Base-by-base conservation (phyloP, 2,888 invertebrate genomes). In the Cecidostiba fungosa region DNA sequence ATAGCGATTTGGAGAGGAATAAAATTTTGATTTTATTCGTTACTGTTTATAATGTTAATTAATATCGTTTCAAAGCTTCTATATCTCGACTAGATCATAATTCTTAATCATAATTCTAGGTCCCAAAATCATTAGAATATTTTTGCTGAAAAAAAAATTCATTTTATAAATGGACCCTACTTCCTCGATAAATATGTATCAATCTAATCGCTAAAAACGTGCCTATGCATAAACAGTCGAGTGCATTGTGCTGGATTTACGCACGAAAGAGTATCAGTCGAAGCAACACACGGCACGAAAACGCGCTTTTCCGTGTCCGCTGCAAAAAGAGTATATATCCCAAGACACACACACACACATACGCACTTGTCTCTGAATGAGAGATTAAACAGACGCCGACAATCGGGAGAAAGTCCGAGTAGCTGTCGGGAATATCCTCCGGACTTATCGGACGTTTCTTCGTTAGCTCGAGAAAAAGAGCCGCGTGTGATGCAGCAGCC, bases 381-480 rank as follows among this genome's bases (percentile, higher is more conserved):
- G 36, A 85, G 76, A 80, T 84, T 74, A 84, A 84, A 74, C 76
- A 62, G 43, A n/a, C 77, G 76, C 62, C 66, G 78, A 74, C 66
- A 23, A 66, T 78, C 74, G 36, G 78, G 85, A 74, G 82, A 85
- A 85, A 85, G 80, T 85, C 16, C 19, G 74, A 59, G 47, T 36
- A 26, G 26, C 29, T 16, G 39, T 59, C 54, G n/a, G n/a, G 54
- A n/a, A n/a, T 59, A 59, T 59, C 72, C 47, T 50, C 77, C 54
- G 8, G 70, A 59, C 59, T 76, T 72, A 78, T 72, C 62, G 70
- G 82, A 26, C 47, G 29, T 77, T 62, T 62, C 36, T 62, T 82
- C 47, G 36, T 82, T 77, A 74, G 47, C 50, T 4, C 16, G 29
- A 43, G 39, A 50, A 62, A 77, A 77, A 77, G 32, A 23, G 26